Evolutionary conservation across 2,888 invertebrate species (phyloP).

Genomic region (Hartigia nigra): DNA sequence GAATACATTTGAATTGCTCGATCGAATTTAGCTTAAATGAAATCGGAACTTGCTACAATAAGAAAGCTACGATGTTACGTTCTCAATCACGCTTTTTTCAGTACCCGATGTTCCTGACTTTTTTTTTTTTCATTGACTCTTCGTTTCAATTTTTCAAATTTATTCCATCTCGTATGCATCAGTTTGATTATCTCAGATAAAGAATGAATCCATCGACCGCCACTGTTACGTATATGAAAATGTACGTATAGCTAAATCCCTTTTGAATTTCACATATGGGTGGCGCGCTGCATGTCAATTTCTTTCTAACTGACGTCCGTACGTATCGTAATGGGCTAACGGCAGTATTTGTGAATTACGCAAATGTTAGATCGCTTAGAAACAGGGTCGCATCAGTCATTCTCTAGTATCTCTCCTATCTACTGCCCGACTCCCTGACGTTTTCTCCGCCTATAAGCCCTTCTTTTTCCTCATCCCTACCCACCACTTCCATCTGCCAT

Average conservation of each 20-base stretch:
- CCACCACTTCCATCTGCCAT: neutral
- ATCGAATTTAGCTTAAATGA: neutral
- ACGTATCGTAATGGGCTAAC: conserved; percentile 11
- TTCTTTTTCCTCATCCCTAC: neutral
- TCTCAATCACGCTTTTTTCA: neutral
- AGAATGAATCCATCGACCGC: neutral
- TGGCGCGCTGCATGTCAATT: neutral
- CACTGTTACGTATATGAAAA: neutral
- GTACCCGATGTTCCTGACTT: neutral
- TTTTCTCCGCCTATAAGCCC: neutral
- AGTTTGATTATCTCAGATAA: neutral
- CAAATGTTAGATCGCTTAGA: conserved; percentile 38
- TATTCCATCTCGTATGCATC: neutral
- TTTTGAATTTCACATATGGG: neutral
- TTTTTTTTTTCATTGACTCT: neutral
- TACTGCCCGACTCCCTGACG: conserved; percentile 4
- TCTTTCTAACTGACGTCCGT: neutral
- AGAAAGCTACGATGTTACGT: neutral
- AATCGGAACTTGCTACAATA: neutral
- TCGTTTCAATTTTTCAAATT: too few species aligned
- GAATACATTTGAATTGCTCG: conserved; percentile 16
- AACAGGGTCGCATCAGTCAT: conserved; percentile 37
- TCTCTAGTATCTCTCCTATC: conserved; percentile 18
- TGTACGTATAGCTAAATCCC: neutral
- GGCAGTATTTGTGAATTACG: conserved; percentile 32